Conservation (phyloP, 53 echinoderm and acorn worm species). For the Actinopyga echinites region DNA sequence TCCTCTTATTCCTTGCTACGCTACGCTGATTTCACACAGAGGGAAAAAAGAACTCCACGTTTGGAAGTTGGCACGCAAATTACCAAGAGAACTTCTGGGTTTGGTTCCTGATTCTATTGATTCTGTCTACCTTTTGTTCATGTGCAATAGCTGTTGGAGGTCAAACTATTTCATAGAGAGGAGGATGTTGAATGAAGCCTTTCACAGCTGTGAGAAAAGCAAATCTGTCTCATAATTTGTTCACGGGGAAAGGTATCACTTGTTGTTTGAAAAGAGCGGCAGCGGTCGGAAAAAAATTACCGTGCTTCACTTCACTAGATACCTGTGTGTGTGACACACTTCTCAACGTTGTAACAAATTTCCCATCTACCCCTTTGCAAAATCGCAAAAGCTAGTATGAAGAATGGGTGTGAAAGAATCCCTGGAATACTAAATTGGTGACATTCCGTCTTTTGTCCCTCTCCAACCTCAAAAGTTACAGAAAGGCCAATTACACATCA, state of each 20-base stretch:
- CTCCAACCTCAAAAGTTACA: no score
- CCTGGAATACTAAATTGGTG: no score
- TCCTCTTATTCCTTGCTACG: constrained; percentile 37
- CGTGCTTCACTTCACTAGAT: no score
- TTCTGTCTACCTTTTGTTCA: constrained; percentile 36
- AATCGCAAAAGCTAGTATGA: no score
- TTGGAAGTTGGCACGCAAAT: constrained; percentile 41
- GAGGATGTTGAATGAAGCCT: constrained; percentile 45
- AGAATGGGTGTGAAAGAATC: no score
- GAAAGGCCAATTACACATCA: no score
- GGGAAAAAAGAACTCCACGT: constrained; percentile 14
- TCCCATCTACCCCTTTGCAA: no score
- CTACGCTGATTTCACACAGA: constrained; percentile 47
- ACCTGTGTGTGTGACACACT: no score
- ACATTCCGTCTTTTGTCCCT: no score
- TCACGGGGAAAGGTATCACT: neutral
- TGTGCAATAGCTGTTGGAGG: constrained; percentile 35
- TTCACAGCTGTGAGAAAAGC: constrained; percentile 45
- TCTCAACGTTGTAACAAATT: no score
- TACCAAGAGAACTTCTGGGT: constrained; percentile 29
- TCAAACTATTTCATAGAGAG: constrained; percentile 43
- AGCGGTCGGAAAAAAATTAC: no score
- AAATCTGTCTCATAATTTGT: constrained; percentile 49
- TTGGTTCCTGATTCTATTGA: constrained; percentile 47
- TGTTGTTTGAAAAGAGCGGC: no score